These are phyloP conservation scores for Psittacara wagleri DNA, from an alignment of 2,113 vertebrate species.

Conservation along the genomic window DNA sequence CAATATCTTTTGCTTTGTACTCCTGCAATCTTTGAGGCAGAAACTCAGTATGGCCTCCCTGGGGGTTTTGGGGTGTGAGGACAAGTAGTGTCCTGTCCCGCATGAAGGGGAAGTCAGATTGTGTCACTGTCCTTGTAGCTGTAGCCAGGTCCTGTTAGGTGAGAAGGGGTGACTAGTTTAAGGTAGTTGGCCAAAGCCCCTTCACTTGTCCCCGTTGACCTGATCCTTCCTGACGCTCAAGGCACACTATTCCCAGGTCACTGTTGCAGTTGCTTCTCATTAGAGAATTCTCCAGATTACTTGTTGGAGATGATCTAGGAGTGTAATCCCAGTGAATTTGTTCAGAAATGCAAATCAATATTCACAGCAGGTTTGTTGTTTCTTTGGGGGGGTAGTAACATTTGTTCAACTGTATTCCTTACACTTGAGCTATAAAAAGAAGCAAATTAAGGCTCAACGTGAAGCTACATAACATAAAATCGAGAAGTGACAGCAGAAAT, in stretches of 20 bases:
- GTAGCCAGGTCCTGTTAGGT: rapidly evolving
- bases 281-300: not conserved
- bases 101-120: not conserved
- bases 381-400: not conserved
- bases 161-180: not conserved
- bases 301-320: not conserved
- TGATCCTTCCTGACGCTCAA: rapidly evolving
- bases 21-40: not conserved
- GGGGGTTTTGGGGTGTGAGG: not conserved
- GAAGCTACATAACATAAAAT: conserved; percentile 13
- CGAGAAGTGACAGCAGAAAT: conserved; percentile 13
- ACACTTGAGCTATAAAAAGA: conserved; percentile 38
- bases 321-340: not conserved
- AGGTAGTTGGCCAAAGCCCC: not conserved
- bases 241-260: not conserved
- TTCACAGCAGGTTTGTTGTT: not conserved
- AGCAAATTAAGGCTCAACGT: not conserved
- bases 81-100: not conserved
- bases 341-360: conserved; percentile 23
- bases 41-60: not conserved
- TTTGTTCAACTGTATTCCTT: conserved; percentile 32
- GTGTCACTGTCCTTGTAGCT: rapidly evolving
- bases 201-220: not conserved
- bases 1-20: not conserved
- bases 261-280: not conserved